Percentiles rank a stretch among this genome's conserved stretches.
These are phyloP conservation scores for Mormyrus hasselquistii DNA, from an alignment of 2,797 vertebrate species.

Conservation along the genomic window DNA sequence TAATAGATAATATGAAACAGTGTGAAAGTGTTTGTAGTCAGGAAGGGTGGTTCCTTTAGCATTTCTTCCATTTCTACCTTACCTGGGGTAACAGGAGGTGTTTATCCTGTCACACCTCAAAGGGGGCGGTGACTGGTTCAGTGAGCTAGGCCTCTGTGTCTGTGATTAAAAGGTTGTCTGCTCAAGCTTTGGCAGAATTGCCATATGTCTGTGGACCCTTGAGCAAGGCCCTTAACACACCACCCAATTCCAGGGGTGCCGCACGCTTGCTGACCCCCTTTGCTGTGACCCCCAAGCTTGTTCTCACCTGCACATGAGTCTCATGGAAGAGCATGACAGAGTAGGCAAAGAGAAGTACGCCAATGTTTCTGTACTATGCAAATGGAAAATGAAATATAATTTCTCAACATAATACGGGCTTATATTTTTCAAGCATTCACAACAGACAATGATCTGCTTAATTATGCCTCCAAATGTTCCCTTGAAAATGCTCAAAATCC, in stretches of 20 bases:
- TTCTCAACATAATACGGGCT: not conserved
- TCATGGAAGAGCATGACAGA: not conserved
- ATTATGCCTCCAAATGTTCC: not conserved
- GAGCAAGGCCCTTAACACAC: not conserved
- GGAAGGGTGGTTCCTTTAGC: not conserved
- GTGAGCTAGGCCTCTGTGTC: not conserved
- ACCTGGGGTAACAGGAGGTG: not conserved
- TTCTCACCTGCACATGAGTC: not conserved
- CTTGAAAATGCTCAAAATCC: not conserved
- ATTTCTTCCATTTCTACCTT: not conserved
- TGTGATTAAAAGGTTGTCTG: not conserved
- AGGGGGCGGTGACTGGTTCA: not conserved
- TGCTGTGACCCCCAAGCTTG: not conserved
- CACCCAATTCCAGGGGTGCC: not conserved
- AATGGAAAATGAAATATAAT: not conserved
- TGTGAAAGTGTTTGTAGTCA: not conserved
- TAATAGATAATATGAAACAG: not conserved
- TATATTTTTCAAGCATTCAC: not conserved
- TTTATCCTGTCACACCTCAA: not conserved
- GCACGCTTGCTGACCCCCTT: not conserved
- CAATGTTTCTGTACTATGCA: not conserved
- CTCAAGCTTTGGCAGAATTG: not conserved
- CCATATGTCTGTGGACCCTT: not conserved
- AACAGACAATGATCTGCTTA: not conserved
- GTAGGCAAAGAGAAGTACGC: not conserved